A percentile compares a stretch with the other conserved stretches of the same genome.
phyloP scores from a whole-genome alignment of 2,888 invertebrate species.

The Drosophila neotestacea region DNA sequence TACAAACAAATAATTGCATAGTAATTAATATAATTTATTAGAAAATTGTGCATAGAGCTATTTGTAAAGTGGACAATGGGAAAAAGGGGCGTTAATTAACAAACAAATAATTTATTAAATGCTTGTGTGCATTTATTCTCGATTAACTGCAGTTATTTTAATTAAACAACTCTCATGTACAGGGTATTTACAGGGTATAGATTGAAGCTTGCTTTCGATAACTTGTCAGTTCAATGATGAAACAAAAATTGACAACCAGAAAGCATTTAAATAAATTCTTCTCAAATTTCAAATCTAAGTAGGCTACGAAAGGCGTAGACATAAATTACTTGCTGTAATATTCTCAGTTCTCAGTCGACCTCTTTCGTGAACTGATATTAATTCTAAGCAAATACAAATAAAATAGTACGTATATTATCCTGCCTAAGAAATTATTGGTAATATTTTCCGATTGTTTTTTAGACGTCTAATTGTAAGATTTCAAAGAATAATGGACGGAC shows the following conservation, averaged over 20 bases:
- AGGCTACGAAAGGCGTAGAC: neutral
- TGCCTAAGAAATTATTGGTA: neutral
- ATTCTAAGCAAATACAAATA: neutral
- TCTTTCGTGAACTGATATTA: neutral
- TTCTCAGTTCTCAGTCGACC: too few species aligned
- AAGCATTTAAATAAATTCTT: neutral
- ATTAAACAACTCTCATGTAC: neutral
- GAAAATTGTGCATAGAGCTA: conserved; percentile 1
- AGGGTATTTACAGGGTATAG: too few species aligned
- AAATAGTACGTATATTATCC: neutral
- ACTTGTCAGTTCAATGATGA: too few species aligned
- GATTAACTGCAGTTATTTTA: neutral
- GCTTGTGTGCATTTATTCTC: neutral
- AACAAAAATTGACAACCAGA: neutral
- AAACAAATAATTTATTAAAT: conserved; percentile 4
- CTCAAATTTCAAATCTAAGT: neutral
- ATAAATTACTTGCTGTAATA: too few species aligned
- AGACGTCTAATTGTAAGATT: neutral
- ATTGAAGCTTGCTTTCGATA: neutral
- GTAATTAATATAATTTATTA: conserved; percentile 29
- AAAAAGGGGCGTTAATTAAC: too few species aligned
- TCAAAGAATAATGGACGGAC: conserved; percentile 10
- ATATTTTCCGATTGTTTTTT: neutral
- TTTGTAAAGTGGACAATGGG: neutral
- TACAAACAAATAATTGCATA: conserved; percentile 19